phyloP scores from a whole-genome alignment of 1,140 invertebrate genomes.

The Olivierus martensii region DNA sequence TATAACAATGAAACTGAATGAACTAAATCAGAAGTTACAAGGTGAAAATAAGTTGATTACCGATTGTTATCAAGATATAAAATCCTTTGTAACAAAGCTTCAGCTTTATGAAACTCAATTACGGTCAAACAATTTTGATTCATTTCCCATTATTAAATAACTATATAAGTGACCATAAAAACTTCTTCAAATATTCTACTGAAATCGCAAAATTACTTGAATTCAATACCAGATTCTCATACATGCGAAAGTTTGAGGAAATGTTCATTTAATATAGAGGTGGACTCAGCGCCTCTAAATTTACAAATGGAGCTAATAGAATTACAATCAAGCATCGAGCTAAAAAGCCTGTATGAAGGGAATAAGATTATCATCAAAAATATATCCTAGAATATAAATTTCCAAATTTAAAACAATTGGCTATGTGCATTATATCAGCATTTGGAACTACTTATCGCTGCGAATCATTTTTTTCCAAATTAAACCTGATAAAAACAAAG shows the following conservation, averaged over 20 bases:
- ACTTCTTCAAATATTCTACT: background rate
- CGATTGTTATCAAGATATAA: background rate
- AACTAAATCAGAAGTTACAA: background rate
- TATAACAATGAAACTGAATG: background rate
- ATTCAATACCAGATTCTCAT: background rate
- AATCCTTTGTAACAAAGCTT: background rate
- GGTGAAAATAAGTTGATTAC: conserved; percentile 1
- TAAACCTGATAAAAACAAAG: background rate
- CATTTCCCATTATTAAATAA: background rate
- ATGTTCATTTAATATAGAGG: background rate
- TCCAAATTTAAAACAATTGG: background rate
- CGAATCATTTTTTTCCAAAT: background rate
- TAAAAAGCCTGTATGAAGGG: background rate
- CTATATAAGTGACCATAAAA: background rate
- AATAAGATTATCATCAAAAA: background rate
- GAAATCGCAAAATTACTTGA: background rate
- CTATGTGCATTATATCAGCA: background rate
- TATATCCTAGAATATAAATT: background rate
- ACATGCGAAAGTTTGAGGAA: background rate
- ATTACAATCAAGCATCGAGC: background rate
- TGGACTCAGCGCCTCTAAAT: background rate
- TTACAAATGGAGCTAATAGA: background rate
- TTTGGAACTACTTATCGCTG: background rate
- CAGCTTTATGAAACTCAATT: background rate
- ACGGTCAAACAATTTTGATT: background rate